A percentile compares a stretch with the other conserved stretches of the same genome.
These are phyloP conservation scores for Plecturocebus donacophilus DNA, from an alignment of 2,113 vertebrate genomes.

Conservation along the genomic window DNA sequence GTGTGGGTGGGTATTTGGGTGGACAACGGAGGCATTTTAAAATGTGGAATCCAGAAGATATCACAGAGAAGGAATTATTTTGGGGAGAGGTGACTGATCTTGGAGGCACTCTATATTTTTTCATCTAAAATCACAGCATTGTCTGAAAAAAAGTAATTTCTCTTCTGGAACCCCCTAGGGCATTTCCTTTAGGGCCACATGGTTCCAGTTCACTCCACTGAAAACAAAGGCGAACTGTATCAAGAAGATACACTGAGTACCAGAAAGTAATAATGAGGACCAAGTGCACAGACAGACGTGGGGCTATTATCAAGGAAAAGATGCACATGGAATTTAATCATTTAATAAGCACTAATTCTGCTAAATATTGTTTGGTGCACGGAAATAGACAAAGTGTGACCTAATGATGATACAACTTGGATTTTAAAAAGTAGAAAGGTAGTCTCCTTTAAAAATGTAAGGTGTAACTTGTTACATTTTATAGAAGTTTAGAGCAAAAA, in stretches of 20 bases:
- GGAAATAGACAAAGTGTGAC: neutral
- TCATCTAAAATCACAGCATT: neutral
- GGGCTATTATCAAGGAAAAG: neutral
- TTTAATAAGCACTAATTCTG: neutral
- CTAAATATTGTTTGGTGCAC: neutral
- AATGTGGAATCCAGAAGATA: neutral
- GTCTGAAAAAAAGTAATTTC: neutral
- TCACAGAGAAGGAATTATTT: neutral
- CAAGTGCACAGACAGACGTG: neutral
- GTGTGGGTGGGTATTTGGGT: neutral
- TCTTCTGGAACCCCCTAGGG: neutral
- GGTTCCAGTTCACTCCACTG: neutral
- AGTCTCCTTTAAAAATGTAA: slow-evolving; percentile 38
- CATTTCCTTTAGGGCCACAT: neutral
- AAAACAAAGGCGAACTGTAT: neutral
- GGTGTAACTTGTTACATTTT: slow-evolving; percentile 46
- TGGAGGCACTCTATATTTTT: neutral
- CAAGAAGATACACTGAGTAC: neutral
- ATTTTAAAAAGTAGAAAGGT: slow-evolving; percentile 22
- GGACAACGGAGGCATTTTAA: neutral
- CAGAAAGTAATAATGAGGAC: neutral
- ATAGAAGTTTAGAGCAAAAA: slow-evolving; percentile 68
- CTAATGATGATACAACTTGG: slow-evolving; percentile 26
- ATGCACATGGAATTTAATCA: neutral
- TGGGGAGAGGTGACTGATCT: neutral